Evolutionary conservation across 2,888 invertebrate species (phyloP), one percentile per base, ranked within the genome.

Genomic region (Uloborus plumipes): DNA sequence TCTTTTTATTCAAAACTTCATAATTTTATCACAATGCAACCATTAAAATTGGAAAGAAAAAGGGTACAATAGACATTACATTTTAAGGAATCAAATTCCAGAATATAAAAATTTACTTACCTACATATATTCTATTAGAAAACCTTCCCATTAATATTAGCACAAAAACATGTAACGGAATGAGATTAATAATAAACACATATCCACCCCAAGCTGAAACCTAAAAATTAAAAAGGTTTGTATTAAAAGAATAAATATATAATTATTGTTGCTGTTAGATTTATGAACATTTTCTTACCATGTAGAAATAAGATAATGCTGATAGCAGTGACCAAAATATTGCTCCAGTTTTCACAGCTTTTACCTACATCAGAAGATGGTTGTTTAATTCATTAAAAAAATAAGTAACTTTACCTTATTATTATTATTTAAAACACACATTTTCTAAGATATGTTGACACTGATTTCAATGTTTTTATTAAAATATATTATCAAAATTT

Each of bases 121-220:
- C 89, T 84, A 90, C 95, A 88, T 98, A 96, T 67, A 98, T 91
- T 67, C 97, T 92, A 88, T 94, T 94, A 0, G 98, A 98, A 90
- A 94, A 99, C 73, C 98, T 92, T 58, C 98, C 99, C 97, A 99
- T 98, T 64, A 98, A 90, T 58, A 99, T 91, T 22, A 92, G 88
- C 2, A 94, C 94, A 90, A 99, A 98, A 6, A 98, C 98, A 88
- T 99, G 99, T 15, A 99, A 92, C 0, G 99, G 99, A 86, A 99
- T 99, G 88, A 99, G 91, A 90, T 99, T 99, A 88, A 99, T 99
- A 87, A 99, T 99, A 89, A 99, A 99, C 58, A 99, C 99, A 89
- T 99, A 99, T 85, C 99, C 99, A 87, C 99, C 99, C 99, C 99
- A 99, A 86, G 99, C 99, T 84, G 98, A 99, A 2, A 99, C 94